A percentile compares a stretch with the other conserved stretches of the same genome.
phyloP scores from a whole-genome alignment of 2,797 vertebrate species.

The Potorous gilbertii region DNA sequence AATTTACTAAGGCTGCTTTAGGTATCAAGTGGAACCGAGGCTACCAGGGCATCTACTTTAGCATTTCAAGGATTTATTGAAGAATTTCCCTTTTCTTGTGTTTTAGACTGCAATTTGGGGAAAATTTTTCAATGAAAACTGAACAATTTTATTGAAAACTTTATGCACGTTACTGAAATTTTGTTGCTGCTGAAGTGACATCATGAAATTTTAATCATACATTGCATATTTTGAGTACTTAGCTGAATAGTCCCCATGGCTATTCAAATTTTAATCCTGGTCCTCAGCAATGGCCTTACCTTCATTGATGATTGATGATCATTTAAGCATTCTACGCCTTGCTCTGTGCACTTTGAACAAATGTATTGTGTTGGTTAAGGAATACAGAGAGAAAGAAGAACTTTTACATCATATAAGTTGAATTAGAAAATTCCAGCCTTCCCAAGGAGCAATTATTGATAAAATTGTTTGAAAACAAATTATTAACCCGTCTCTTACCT shows the following conservation, averaged over 20 bases:
- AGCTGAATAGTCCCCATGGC: not conserved
- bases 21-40: not conserved
- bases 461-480: not conserved
- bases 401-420: not conserved
- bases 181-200: not conserved
- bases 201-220: not conserved
- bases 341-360: not conserved
- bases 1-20: not conserved
- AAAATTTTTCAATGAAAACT: not conserved
- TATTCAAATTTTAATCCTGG: not conserved
- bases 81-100: not conserved
- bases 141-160: not conserved
- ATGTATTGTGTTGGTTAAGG: not conserved
- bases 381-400: not conserved
- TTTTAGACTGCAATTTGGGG: not conserved
- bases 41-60: not conserved
- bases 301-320: not conserved
- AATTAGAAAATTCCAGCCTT: not conserved
- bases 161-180: not conserved
- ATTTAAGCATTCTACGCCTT: not conserved
- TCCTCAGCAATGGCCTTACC: not conserved
- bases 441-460: not conserved
- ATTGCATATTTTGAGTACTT: not conserved
- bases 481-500: not conserved
- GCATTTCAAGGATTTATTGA: not conserved